phyloP scores from a whole-genome alignment of 2,797 vertebrate species.

The Coreius guichenoti region DNA sequence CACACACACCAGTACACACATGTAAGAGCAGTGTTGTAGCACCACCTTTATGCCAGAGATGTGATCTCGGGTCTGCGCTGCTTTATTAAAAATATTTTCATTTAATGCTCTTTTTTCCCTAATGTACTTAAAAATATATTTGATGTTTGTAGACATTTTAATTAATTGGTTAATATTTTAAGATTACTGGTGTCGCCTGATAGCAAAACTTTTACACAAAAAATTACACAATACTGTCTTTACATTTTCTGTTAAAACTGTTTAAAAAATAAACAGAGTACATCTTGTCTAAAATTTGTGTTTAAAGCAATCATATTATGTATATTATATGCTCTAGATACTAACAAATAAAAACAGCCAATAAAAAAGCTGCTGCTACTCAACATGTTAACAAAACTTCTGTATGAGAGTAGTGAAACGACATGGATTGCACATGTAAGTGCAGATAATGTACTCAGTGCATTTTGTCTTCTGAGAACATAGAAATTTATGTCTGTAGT shows the following conservation, averaged over 20 bases:
- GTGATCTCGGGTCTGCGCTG: conserved; percentile 77
- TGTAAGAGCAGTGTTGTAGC: conserved; percentile 88
- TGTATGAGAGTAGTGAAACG: not conserved
- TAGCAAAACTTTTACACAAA: not conserved
- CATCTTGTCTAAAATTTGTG: not conserved
- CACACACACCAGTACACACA: not conserved
- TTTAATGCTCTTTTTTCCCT: not conserved
- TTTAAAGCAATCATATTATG: not conserved
- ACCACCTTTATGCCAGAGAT: conserved; percentile 94
- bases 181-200: not conserved
- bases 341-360: not conserved
- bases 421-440: not conserved
- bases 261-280: not conserved
- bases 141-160: not conserved
- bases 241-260: not conserved
- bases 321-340: not conserved
- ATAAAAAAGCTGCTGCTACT: not conserved
- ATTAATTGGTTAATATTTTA: not conserved
- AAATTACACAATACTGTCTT: not conserved
- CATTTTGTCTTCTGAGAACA: not conserved
- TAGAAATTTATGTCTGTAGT: not conserved
- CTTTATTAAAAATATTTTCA: conserved; percentile 12
- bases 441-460: conserved; percentile 2
- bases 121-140: not conserved
- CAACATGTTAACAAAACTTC: not conserved